Evolutionary conservation across 2,797 vertebrate genomes (phyloP), one percentile per base, ranked within the genome.

Genomic region (Epinephelus coioides): DNA sequence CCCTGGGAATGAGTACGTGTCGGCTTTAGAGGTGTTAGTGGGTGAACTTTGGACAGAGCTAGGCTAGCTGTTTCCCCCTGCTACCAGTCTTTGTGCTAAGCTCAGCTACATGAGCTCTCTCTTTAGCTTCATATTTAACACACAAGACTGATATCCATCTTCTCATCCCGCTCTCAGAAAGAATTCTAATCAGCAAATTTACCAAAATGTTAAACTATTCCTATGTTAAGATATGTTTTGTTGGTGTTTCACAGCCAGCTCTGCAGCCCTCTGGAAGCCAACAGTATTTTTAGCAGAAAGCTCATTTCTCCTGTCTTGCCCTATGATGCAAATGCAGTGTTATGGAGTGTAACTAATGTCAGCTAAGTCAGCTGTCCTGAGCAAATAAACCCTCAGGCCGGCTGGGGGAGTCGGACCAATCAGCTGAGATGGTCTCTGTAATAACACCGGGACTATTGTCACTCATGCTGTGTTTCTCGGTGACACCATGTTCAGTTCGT

Each of bases 401-500:
- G 9, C 27, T 23, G 47, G 34, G 67, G 21, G 55, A 60, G 21
- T 56, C 61, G 0, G 17, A 18, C 44, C 50, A 46, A 25, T 70
- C 57, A 43, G 38, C 38, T 53, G 43, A 50, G 8, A 43, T 50
- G 21, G 55, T 54, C 61, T 51, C 49, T 47, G 2, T 34, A 14
- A 69, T 15, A 25, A 40, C 46, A 11, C 4, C 25, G 11, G 23
- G 47, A 49, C 40, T 56, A 8, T 40, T 17, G 21, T 34, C 14
- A 15, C 2, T 57, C 43, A 19, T 2, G 1, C 11, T 62, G 19
- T 46, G 67, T 69, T 53, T 87, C 90, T 91, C 85, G 81, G 90
- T 78, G 82, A 77, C 78, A 90, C 91, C 88, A 88, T 89, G 92
- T 94, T 83, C 86, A 87, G 25, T 30, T 55, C 21, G 71, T 88